Conservation (phyloP, 1,140 invertebrate genomes). For the Aphaenogaster rudis region DNA sequence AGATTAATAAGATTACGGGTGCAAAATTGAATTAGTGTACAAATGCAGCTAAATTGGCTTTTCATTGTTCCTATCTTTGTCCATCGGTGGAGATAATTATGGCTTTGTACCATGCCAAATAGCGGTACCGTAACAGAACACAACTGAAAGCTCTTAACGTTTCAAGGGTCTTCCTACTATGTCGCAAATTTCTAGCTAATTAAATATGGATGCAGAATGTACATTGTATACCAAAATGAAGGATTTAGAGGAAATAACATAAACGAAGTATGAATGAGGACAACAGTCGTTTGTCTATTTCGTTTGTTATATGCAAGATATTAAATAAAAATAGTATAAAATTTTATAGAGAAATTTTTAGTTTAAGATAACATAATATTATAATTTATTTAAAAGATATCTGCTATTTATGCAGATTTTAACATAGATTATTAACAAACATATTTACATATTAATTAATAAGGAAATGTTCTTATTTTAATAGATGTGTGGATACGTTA, state of each 20-base stretch:
- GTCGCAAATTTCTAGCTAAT: constrained; percentile 40
- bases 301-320: background rate
- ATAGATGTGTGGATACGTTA: background rate
- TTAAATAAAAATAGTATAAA: background rate
- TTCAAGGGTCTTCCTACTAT: constrained; percentile 16
- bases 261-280: background rate
- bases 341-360: background rate
- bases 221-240: background rate
- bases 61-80: constrained; percentile 42
- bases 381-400: background rate
- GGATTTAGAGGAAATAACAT: constrained; percentile 13
- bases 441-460: background rate
- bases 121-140: constrained; percentile 35
- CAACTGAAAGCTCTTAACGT: constrained; percentile 13
- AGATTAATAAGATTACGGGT: background rate
- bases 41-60: constrained; percentile 40
- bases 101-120: constrained; percentile 20
- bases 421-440: background rate
- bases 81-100: constrained; percentile 11
- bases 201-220: background rate
- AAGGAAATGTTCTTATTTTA: background rate
- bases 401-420: background rate
- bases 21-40: background rate
- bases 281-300: background rate
- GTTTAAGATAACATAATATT: background rate